A percentile compares a stretch with the other conserved stretches of the same genome.
These are phyloP conservation scores for Nettapus auritus DNA, from an alignment of 2,113 vertebrate species.

Conservation along the genomic window DNA sequence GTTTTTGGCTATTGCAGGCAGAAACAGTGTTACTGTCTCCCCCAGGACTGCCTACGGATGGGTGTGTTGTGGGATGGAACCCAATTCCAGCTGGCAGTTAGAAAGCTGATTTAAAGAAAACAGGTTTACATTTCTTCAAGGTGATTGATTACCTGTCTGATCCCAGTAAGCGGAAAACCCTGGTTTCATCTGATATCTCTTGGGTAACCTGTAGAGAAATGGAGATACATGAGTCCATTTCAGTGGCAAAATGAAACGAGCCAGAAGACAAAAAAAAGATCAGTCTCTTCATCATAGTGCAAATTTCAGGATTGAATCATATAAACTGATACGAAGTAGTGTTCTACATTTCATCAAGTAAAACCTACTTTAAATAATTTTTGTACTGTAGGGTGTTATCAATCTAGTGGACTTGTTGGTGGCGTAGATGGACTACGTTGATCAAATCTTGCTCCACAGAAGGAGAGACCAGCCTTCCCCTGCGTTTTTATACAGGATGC, in stretches of 20 bases:
- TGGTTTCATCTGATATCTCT: slow-evolving; percentile 95
- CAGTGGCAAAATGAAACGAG: neutral
- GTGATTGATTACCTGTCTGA: slow-evolving; percentile 91
- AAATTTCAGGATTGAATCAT: neutral
- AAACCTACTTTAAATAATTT: neutral
- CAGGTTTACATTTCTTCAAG: neutral
- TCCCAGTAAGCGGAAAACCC: slow-evolving; percentile 94
- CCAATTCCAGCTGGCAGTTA: neutral
- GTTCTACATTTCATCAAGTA: neutral
- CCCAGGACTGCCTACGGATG: neutral
- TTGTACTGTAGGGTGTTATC: neutral
- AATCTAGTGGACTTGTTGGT: neutral
- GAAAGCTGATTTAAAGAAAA: slow-evolving; percentile 3
- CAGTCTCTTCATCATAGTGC: neutral
- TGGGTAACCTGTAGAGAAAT: slow-evolving; percentile 89
- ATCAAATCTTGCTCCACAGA: neutral
- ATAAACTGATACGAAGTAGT: neutral
- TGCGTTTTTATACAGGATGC: neutral
- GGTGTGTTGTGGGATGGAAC: neutral
- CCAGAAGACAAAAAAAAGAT: neutral
- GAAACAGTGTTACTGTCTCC: neutral
- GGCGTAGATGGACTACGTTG: neutral
- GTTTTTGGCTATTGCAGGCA: neutral
- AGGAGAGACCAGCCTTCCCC: neutral
- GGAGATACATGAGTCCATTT: neutral